A percentile compares a stretch with the other conserved stretches of the same genome.
Evolutionary conservation across 2,797 vertebrate species (phyloP).

Genomic region (Eulemur mongoz): DNA sequence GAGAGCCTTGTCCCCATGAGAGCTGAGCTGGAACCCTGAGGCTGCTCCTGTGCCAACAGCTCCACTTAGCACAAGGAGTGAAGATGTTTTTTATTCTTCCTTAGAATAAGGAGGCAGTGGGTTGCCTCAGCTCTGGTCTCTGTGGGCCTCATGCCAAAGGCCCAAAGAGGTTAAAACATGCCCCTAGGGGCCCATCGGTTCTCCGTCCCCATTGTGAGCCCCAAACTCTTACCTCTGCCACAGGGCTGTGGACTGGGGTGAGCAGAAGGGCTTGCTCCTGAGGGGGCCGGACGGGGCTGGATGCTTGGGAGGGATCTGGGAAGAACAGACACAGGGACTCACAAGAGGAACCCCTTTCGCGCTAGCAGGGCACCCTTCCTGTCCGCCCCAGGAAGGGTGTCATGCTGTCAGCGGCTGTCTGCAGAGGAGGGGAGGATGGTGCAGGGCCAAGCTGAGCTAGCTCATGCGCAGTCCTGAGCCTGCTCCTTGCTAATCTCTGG

Average conservation of each 20-base stretch:
- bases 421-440: neutral
- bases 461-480: neutral
- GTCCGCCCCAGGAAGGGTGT: neutral
- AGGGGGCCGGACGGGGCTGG: slow-evolving; percentile 50
- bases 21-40: neutral
- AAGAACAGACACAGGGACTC: neutral
- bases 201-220: neutral
- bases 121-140: neutral
- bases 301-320: slow-evolving; percentile 77
- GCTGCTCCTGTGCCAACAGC: neutral
- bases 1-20: fast-evolving
- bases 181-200: neutral
- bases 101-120: neutral
- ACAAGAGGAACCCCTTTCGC: fast-evolving
- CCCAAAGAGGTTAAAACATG: neutral
- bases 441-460: neutral
- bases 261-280: slow-evolving; percentile 60
- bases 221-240: slow-evolving; percentile 68
- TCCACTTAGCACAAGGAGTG: neutral
- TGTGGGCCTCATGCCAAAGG: neutral
- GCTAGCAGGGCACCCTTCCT: neutral
- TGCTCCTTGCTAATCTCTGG: neutral
- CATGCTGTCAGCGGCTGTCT: neutral
- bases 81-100: neutral
- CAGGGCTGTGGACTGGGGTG: slow-evolving; percentile 75